phyloP scores from a whole-genome alignment of 2,888 invertebrate species.

The Palloptera scutellata region DNA sequence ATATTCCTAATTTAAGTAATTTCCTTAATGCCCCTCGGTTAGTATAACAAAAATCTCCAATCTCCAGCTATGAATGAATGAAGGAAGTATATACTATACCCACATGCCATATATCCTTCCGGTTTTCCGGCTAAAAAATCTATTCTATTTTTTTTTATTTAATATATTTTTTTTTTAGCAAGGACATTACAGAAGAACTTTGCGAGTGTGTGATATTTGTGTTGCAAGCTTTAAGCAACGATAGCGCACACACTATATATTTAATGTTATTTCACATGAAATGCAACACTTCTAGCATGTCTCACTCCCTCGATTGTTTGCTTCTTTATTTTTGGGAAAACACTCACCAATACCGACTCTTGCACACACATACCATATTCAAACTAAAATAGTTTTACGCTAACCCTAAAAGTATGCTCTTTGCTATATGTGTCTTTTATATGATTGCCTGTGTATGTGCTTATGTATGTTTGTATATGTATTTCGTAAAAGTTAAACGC shows the following conservation, averaged over 20 bases:
- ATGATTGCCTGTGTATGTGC: background rate
- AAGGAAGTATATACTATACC: constrained; percentile 20
- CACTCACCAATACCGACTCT: too few relatives aligned
- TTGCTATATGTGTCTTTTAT: constrained; percentile 25
- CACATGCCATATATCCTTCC: constrained; percentile 32
- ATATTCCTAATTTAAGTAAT: constrained; percentile 50
- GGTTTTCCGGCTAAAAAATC: constrained; percentile 10
- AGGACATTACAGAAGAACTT: constrained; percentile 7
- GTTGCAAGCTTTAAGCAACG: background rate
- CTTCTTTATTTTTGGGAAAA: too few relatives aligned
- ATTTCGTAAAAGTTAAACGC: constrained; percentile 57
- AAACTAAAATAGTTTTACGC: constrained; percentile 14
- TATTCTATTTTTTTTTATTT: too few relatives aligned
- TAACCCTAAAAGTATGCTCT: constrained; percentile 48
- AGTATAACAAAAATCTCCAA: constrained; percentile 21
- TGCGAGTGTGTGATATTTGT: background rate
- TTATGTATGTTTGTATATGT: background rate
- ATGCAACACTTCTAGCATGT: too few relatives aligned
- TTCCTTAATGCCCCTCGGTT: constrained; percentile 54
- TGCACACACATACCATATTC: background rate
- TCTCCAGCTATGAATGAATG: constrained; percentile 31
- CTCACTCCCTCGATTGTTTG: too few relatives aligned
- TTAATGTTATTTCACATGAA: background rate
- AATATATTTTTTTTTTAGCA: too few relatives aligned
- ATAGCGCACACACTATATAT: background rate